A percentile compares a stretch with the other conserved stretches of the same genome.
These are phyloP conservation scores for Andricus curvator DNA, from an alignment of 2,888 invertebrate species.

Conservation along the genomic window DNA sequence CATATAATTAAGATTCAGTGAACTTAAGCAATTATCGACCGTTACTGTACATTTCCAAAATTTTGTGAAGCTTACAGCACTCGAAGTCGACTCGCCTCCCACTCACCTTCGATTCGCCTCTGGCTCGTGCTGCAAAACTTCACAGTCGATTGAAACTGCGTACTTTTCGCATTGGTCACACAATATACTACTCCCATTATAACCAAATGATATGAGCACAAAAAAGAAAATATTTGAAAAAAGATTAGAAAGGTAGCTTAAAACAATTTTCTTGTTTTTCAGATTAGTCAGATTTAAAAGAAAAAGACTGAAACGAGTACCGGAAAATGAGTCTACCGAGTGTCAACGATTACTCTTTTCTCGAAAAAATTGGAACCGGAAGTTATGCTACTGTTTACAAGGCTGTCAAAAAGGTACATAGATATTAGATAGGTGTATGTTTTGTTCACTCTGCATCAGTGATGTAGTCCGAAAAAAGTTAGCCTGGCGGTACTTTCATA, in stretches of 20 bases:
- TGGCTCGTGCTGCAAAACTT: too few species aligned
- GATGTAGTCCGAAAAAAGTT: too few species aligned
- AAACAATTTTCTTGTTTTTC: not conserved
- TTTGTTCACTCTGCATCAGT: too few species aligned
- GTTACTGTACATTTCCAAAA: too few species aligned
- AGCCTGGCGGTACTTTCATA: too few species aligned
- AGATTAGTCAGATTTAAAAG: not conserved
- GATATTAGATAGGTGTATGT: not conserved
- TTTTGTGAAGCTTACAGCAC: too few species aligned
- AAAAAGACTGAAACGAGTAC: slow-evolving; percentile 7
- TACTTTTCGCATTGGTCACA: too few species aligned
- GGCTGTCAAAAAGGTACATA: slow-evolving; percentile 84
- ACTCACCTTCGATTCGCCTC: too few species aligned
- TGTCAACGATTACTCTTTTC: slow-evolving; percentile 85
- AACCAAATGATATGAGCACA: not conserved
- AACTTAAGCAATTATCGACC: too few species aligned
- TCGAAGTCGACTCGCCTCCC: too few species aligned
- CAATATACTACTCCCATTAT: not conserved
- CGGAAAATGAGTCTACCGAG: slow-evolving; percentile 81
- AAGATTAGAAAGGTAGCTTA: not conserved
- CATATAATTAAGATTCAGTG: too few species aligned
- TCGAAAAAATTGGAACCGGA: slow-evolving; percentile 89
- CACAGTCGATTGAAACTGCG: too few species aligned
- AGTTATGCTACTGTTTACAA: slow-evolving; percentile 93
- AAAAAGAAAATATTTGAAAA: not conserved